A percentile compares a stretch with the other conserved stretches of the same genome.
phyloP scores from a whole-genome alignment of 2,888 invertebrate genomes.

The Noctua janthina region DNA sequence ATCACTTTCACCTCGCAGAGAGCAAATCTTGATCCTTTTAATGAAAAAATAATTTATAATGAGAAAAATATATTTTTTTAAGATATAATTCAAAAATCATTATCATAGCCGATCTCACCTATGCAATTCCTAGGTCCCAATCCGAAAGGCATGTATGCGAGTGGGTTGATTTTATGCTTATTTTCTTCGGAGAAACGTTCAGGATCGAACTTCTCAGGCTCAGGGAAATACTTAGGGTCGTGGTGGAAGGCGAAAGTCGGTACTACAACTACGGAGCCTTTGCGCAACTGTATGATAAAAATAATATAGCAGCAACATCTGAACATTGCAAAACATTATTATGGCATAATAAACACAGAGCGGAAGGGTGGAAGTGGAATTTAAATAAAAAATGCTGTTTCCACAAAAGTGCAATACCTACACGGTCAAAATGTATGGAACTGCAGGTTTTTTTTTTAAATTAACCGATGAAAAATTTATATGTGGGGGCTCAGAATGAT shows the following conservation, averaged over 20 bases:
- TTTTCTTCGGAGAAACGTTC: conserved; percentile 91
- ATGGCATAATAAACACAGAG: no score
- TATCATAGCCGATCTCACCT: conserved; percentile 80
- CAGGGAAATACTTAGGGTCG: conserved; percentile 87
- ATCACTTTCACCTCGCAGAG: conserved; percentile 83
- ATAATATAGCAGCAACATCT: background rate
- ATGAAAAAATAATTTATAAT: background rate
- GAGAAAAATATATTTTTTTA: no score
- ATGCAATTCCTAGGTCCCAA: conserved; percentile 91
- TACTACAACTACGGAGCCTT: conserved; percentile 77
- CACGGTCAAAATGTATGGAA: no score
- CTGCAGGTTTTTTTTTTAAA: no score
- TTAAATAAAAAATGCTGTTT: no score
- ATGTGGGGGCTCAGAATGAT: no score
- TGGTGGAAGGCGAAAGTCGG: conserved; percentile 86
- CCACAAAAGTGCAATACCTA: no score
- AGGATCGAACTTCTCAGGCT: conserved; percentile 91
- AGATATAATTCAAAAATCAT: no score
- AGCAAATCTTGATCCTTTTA: conserved; percentile 81
- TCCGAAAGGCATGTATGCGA: conserved; percentile 89
- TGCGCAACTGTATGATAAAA: conserved; percentile 70
- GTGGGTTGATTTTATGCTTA: conserved; percentile 80
- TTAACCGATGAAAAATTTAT: no score
- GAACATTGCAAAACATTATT: background rate
- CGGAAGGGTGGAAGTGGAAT: no score